A percentile compares a stretch with the other conserved stretches of the same genome.
Evolutionary conservation across 2,797 vertebrate species (phyloP).

Genomic region (Muscicapa striata): DNA sequence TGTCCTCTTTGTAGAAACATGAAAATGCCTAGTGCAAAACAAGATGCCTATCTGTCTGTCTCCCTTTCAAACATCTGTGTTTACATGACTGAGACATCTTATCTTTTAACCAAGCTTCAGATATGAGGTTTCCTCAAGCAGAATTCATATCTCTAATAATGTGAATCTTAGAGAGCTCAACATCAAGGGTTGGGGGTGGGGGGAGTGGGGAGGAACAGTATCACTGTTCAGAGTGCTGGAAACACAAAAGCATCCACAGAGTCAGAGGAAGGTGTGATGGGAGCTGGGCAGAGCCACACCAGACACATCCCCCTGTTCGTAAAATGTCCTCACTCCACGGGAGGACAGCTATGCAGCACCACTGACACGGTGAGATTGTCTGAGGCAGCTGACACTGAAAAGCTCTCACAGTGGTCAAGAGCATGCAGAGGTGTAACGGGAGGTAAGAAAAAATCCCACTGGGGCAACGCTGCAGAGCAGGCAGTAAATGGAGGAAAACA

Average conservation of each 20-base stretch:
- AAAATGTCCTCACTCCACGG: neutral
- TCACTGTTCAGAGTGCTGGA: neutral
- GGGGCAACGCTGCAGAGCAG: neutral
- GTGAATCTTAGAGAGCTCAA: neutral
- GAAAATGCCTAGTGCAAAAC: neutral
- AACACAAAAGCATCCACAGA: neutral
- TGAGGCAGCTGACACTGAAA: neutral
- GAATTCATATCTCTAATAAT: neutral
- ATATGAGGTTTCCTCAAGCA: neutral
- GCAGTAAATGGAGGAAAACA: neutral
- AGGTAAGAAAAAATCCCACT: neutral
- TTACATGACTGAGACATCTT: neutral
- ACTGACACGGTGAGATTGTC: neutral
- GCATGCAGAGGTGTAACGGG: neutral
- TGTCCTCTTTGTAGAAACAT: neutral
- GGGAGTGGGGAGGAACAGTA: accelerated
- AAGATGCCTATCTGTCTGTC: neutral
- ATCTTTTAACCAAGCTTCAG: neutral
- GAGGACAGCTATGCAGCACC: neutral
- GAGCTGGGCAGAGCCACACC: neutral
- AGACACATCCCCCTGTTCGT: neutral
- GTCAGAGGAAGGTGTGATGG: neutral
- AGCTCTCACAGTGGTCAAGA: neutral
- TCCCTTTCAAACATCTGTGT: neutral
- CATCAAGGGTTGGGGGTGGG: neutral